Percentiles rank a stretch among this genome's conserved stretches.
phyloP scores from a whole-genome alignment of 1,140 invertebrate genomes.

The Pogonus chalceus region DNA sequence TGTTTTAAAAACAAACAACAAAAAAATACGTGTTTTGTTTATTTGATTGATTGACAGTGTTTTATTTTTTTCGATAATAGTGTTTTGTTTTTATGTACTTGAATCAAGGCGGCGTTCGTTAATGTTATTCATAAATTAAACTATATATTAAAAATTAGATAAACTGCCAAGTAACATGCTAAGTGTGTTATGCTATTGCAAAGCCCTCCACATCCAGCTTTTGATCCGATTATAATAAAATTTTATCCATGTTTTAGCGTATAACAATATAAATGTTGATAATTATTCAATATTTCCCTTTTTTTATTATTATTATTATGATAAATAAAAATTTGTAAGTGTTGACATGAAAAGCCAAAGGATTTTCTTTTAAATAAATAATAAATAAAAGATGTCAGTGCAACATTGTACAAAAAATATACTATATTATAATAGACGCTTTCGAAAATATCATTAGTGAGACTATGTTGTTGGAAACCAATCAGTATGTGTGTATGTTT shows the following conservation, averaged over 20 bases:
- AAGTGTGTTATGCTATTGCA: neutral
- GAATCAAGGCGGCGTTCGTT: too few relatives aligned
- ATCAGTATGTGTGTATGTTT: slow-evolving; percentile 3
- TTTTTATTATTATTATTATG: too few relatives aligned
- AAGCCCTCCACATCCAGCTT: neutral
- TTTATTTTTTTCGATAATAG: too few relatives aligned
- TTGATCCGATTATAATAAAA: neutral
- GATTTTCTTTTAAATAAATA: neutral
- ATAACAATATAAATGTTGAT: too few relatives aligned
- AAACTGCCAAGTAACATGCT: slow-evolving; percentile 3
- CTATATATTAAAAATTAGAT: too few relatives aligned
- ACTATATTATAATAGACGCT: neutral
- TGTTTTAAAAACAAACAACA: too few relatives aligned
- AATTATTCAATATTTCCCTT: too few relatives aligned
- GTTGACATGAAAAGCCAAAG: neutral
- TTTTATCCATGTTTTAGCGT: neutral
- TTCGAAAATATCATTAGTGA: neutral
- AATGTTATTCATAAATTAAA: too few relatives aligned
- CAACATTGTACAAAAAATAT: neutral
- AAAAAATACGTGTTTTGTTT: too few relatives aligned
- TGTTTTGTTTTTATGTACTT: too few relatives aligned
- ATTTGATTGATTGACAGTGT: too few relatives aligned
- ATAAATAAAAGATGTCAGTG: neutral
- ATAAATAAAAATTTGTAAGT: neutral
- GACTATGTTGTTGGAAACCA: neutral